Evolutionary conservation across 2,888 invertebrate species (phyloP), one percentile per base, ranked within the genome.

Genomic region (Villa cingulata): DNA sequence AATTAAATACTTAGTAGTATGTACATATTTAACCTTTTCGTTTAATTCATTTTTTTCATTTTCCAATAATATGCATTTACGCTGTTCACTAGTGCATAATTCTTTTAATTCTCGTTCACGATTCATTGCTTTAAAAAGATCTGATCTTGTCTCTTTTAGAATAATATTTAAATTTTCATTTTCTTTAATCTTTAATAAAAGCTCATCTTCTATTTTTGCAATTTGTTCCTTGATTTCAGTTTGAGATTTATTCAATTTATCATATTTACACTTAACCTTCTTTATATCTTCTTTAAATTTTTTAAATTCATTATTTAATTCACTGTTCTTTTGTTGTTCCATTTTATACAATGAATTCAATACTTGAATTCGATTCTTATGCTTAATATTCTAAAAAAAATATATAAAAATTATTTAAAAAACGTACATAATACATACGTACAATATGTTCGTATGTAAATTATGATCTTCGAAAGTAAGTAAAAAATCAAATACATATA

Each of bases 241-340:
- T 29, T 64, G 46, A 0, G 59, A 56, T 3, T 49, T 46, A 9
- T 55, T 58, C 1, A 66, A 49, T 5, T 27, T 49, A 7, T 63
- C 58, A 17, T 61, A 59, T 3, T 61, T 57, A 6, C 53, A 42
- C 12, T 58, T 56, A 15, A 57, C 49, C n/a, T 58, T 43, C 14
- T 51, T 54, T 10, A 61, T 52, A 40, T 50, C 59, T 2, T 61
- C 49, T 1, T 51, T 36, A 1, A 59, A 57, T 3, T 55, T 51
- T 12, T 55, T 59, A 0, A 66, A 29, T 29, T 61, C 57, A 16
- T 53, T n/a, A 16, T 56, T 59, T 1, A 67, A 52, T 6, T 65
- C 63, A 14, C 56, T 57, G 34, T 62, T 65, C 16, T 60, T 61
- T 20, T 58, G 61, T 44, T 64, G 59, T 45, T 66, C 65, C 17